Evolutionary conservation across 2,113 vertebrate species (phyloP), one percentile per base, ranked within the genome.

Genomic region (Rhipidura dahli): DNA sequence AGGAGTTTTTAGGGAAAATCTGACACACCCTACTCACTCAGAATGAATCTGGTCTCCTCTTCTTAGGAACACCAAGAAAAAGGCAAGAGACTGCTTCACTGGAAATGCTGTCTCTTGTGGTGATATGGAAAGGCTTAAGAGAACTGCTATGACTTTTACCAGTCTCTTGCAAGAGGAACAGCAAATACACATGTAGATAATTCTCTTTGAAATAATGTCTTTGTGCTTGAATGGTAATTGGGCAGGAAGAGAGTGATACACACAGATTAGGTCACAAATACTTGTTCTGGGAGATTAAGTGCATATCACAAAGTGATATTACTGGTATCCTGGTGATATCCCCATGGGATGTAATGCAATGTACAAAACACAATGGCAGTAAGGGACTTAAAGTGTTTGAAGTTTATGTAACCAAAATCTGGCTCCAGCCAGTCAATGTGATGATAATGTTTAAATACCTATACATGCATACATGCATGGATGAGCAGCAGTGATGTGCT

Each of bases 371-470:
- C 33, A 66, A 1, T 7, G 13, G 20, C 39, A 95, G 49, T 30
- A 54, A 90, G 54, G 14, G 50, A 85, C 39, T 91, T 69, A 44
- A 81, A 84, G 42, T 76, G 3, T 83, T 83, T 93, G 66, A 81
- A 80, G 42, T 44, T 30, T 49, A 5, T 50, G 50, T 40, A 60
- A 77, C 39, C 44, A 77, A 95, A 88, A 93, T 16, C 66, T 91
- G 59, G 30, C 8, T 90, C 33, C 42, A 90, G 35, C 21, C 33
- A 93, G 63, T 63, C 78, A 68, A 9, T 49, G 35, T 83, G 83
- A 86, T 64, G 82, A 68, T 85, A 90, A 88, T 66, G 51, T 77
- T 79, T 71, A 91, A 94, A 86, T 78, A 83, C 68, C 70, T 88
- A 69, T 28, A 64, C 77, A 86, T 70, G 77, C 68, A 93, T 63